Evolutionary conservation across 2,888 invertebrate genomes (phyloP).

Genomic region (Cetonia aurata): DNA sequence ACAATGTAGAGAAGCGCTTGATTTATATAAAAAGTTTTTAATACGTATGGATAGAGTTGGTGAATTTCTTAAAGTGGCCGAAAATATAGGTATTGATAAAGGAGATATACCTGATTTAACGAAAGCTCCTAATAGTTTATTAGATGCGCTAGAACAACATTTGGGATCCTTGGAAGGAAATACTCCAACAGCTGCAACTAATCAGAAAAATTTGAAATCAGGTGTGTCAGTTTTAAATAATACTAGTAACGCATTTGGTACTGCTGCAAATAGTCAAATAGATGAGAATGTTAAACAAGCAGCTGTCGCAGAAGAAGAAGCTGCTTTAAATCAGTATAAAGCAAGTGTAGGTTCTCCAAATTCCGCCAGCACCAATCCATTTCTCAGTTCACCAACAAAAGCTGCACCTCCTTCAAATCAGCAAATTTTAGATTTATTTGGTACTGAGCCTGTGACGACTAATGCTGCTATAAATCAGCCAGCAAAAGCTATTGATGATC

Average conservation of each 20-base stretch:
- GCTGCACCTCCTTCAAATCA: conserved; percentile 63
- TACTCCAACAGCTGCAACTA: conserved; percentile 87
- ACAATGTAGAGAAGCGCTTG: conserved; percentile 97
- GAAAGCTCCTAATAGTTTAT: conserved; percentile 96
- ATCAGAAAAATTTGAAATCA: conserved; percentile 90
- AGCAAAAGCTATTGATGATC: conserved; percentile 86
- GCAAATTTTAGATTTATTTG: conserved; percentile 86
- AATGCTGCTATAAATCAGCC: conserved; percentile 62
- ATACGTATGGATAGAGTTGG: conserved; percentile 99
- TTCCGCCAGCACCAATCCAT: conserved; percentile 84
- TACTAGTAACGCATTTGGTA: conserved; percentile 90
- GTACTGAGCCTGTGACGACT: conserved; percentile 69
- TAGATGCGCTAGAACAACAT: conserved; percentile 98
- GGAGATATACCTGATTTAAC: conserved; percentile 99
- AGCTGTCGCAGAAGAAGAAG: conserved; percentile 96
- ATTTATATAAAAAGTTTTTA: conserved; percentile 98
- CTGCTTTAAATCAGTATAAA: conserved; percentile 94
- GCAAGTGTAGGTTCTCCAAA: conserved; percentile 87
- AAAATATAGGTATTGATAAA: conserved; percentile 97
- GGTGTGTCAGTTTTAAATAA: conserved; percentile 90
- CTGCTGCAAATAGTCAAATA: conserved; percentile 83
- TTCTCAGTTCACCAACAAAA: conserved; percentile 77
- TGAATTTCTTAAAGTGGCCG: conserved; percentile 92
- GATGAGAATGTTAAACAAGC: conserved; percentile 89
- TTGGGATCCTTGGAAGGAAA: conserved; percentile 94